Evolutionary conservation across 2,888 invertebrate genomes (phyloP).

Genomic region (Andrena fulva): DNA sequence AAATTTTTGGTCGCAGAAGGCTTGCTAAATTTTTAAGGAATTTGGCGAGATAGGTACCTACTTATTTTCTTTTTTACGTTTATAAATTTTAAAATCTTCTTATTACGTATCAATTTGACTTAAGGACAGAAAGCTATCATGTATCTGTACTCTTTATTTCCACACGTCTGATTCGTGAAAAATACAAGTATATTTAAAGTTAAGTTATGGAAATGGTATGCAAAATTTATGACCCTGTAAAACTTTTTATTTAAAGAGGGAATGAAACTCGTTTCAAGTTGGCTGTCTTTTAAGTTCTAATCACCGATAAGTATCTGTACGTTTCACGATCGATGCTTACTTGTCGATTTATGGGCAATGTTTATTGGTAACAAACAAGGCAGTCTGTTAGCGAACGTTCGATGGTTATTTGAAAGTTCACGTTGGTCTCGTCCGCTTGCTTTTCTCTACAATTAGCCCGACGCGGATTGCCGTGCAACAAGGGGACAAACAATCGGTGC

Average conservation of each 20-base stretch:
- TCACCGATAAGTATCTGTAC: background rate
- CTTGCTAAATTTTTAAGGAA: too few species aligned
- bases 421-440: slow-evolving; percentile 37
- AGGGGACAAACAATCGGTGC: slow-evolving; percentile 54
- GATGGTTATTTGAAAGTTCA: slow-evolving; percentile 45
- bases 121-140: too few species aligned
- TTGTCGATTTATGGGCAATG: slow-evolving; percentile 28
- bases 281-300: background rate
- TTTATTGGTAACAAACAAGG: slow-evolving; percentile 39
- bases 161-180: too few species aligned
- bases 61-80: background rate
- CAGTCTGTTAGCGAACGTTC: slow-evolving; percentile 6
- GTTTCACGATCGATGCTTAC: background rate
- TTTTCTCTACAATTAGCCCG: slow-evolving; percentile 47
- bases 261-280: background rate
- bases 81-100: background rate
- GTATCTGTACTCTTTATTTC: too few species aligned
- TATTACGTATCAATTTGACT: background rate
- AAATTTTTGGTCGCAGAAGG: too few species aligned
- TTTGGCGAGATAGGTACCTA: too few species aligned
- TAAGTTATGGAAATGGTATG: background rate
- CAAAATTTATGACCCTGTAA: background rate
- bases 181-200: too few species aligned
- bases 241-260: background rate
- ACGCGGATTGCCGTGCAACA: slow-evolving; percentile 39